These are phyloP conservation scores for Rhinichthys osculus DNA, from an alignment of 2,797 vertebrate genomes.

Conservation along the genomic window DNA sequence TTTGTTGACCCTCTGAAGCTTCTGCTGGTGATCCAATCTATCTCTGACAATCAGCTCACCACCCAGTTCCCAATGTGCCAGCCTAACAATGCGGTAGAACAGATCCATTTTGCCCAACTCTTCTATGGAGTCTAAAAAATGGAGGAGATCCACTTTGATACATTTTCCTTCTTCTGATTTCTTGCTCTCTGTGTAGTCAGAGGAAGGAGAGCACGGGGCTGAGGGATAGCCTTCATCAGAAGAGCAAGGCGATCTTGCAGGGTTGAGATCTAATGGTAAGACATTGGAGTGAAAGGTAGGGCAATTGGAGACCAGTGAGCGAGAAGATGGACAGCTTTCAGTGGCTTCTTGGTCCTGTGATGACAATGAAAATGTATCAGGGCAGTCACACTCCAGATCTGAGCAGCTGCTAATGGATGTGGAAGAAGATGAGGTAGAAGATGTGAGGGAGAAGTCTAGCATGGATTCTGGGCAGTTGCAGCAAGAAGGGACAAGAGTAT, in stretches of 20 bases:
- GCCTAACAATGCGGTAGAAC: slow-evolving; percentile 81
- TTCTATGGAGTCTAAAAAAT: slow-evolving; percentile 81
- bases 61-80: slow-evolving; percentile 80
- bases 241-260: slow-evolving; percentile 70
- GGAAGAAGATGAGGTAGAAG: slow-evolving; percentile 86
- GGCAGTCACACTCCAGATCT: slow-evolving; percentile 89
- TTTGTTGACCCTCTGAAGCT: slow-evolving; percentile 81
- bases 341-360: slow-evolving; percentile 68
- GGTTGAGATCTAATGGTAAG: slow-evolving; percentile 65
- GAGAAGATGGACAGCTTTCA: slow-evolving; percentile 66
- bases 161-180: slow-evolving; percentile 64
- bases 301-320: slow-evolving; percentile 64
- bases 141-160: slow-evolving; percentile 77
- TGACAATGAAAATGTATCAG: slow-evolving; percentile 79
- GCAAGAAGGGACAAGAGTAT: slow-evolving; percentile 81
- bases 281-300: slow-evolving; percentile 68
- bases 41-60: slow-evolving; percentile 78
- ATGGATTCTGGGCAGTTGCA: slow-evolving; percentile 81
- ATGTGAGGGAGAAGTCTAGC: slow-evolving; percentile 80
- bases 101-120: slow-evolving; percentile 84
- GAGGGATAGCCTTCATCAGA: slow-evolving; percentile 85
- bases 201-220: slow-evolving; percentile 76
- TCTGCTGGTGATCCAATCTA: slow-evolving; percentile 80
- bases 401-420: slow-evolving; percentile 96
- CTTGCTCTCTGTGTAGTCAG: slow-evolving; percentile 76